Base-by-base conservation (phyloP, 2,113 vertebrate species). In the Coracopsis vasa region DNA sequence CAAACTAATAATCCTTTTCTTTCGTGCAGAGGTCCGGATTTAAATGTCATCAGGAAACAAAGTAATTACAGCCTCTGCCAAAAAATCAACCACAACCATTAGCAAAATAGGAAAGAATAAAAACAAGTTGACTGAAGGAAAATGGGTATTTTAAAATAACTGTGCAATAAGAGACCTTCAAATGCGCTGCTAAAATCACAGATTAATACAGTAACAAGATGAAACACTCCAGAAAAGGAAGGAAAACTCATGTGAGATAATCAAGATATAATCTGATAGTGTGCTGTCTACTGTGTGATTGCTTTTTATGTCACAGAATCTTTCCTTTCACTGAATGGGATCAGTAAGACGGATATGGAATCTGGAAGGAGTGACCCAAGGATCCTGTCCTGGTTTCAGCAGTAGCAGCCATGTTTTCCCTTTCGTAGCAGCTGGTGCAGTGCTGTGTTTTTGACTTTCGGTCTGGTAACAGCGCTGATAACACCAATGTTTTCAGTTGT, bases 31-130 rank as follows among this genome's bases (percentile, higher is more conserved):
- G 16, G 37, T 80, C 67, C 70, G 11, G 19, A 10, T 88, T 83
- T 80, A 95, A 93, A 77, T 48, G 41, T 51, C 67, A 88, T 62
- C 45, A 92, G 60, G 60, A 93, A 92, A 94, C 20, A 69, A 61
- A 27, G 35, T 48, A 50, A 86, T 77, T 78, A 64, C 33, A 92
- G 35, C 18, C 50, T 81, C 72, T 90, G 83, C 77, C 69, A 91
- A 94, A 94, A 97, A 94, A 77, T 61, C 56, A 77, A 82, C 85
- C 24, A 87, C 41, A 87, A 61, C 37, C n/a, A 56, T 86, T 61
- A 93, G 33, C 28, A 92, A 96, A 92, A 89, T 23, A 29, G 29
- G 29, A 42, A 5, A 87, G 54, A 81, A 81, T 81, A 86, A 91
- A 83, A 91, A 51, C 23, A 74, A 84, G 39, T 5, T 83, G 64